phyloP scores from a whole-genome alignment of 2,113 vertebrate species.

The Hystrix brachyura region DNA sequence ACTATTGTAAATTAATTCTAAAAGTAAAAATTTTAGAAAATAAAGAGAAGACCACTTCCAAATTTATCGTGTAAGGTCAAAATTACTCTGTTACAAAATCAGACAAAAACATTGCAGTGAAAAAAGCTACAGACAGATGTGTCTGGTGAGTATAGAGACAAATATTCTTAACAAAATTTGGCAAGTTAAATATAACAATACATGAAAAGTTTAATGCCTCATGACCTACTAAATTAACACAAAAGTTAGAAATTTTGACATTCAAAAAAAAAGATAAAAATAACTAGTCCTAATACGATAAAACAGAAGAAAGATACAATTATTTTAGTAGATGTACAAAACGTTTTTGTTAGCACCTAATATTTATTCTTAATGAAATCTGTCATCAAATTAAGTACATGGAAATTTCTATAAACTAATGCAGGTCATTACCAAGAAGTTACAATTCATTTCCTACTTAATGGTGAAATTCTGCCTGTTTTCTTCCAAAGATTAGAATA shows the following conservation, averaged over 20 bases:
- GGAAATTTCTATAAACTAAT: background rate
- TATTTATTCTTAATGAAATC: background rate
- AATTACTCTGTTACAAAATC: background rate
- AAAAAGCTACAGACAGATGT: background rate
- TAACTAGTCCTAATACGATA: background rate
- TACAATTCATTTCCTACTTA: background rate
- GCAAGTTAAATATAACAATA: background rate
- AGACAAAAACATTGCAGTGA: background rate
- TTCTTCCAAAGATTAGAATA: background rate
- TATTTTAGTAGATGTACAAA: background rate
- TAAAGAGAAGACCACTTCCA: background rate
- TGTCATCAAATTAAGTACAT: background rate
- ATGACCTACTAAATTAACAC: background rate
- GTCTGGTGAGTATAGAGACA: background rate
- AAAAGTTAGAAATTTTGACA: background rate
- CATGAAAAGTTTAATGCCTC: background rate
- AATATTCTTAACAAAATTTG: conserved; percentile 21
- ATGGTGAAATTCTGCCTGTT: background rate
- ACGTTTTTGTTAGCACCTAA: background rate
- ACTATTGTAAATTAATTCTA: background rate
- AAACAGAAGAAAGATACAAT: background rate
- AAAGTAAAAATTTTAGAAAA: background rate
- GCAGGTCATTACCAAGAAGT: background rate
- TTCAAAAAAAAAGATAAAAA: background rate
- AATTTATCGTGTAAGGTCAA: background rate